These are phyloP conservation scores for Parnassius smintheus DNA, from an alignment of 2,888 invertebrate species.

Conservation along the genomic window DNA sequence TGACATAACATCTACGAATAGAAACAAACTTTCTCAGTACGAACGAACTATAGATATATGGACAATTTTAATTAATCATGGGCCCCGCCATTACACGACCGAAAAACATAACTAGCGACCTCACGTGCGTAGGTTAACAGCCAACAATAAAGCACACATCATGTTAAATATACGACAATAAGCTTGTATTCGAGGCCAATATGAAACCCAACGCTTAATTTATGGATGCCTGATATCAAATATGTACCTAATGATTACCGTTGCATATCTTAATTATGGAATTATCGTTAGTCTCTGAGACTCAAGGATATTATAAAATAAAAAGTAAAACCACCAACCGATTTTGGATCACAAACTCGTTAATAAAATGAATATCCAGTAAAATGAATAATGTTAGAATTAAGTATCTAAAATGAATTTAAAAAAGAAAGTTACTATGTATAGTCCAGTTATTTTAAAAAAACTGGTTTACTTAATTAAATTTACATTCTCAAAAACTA, in stretches of 20 bases:
- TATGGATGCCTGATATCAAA: conserved; percentile 13
- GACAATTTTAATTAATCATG: conserved; percentile 24
- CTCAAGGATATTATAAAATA: no score
- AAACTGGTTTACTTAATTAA: no score
- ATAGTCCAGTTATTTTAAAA: no score
- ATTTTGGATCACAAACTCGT: no score
- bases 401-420: no score
- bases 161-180: conserved; percentile 15
- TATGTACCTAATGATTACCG: not conserved
- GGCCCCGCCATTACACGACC: conserved; percentile 3
- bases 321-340: no score
- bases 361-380: no score
- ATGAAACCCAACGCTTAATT: conserved; percentile 14
- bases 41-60: conserved; percentile 7
- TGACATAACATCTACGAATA: not conserved
- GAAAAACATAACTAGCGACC: conserved; percentile 20
- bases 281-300: no score
- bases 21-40: not conserved
- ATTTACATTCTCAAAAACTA: no score
- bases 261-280: no score
- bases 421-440: no score
- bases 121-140: conserved; percentile 28
- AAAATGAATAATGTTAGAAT: no score
- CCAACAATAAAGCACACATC: conserved; percentile 20
- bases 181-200: conserved; percentile 15